Conservation (phyloP, 2,888 invertebrate genomes). For the Apotomis turbidana region DNA sequence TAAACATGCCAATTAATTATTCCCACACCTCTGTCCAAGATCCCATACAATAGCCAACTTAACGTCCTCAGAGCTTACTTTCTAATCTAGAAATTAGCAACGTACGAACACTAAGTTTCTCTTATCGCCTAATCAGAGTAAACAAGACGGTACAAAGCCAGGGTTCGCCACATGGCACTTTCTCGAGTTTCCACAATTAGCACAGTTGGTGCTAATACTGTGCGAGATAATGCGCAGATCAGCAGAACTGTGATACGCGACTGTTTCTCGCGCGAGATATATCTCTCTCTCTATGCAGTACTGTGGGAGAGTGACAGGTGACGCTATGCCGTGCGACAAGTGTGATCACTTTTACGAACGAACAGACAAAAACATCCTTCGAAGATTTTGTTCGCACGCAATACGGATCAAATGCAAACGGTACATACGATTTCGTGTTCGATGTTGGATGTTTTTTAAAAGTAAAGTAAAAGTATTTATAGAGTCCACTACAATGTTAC, state of each 20-base stretch:
- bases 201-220: slow-evolving; percentile 64
- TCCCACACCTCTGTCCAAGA: neutral
- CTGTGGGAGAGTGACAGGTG: no score
- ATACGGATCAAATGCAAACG: no score
- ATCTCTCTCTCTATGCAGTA: no score
- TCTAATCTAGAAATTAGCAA: slow-evolving; percentile 25
- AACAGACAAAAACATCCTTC: no score
- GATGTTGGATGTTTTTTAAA: no score
- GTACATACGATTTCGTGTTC: no score
- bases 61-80: slow-evolving; percentile 33
- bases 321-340: slow-evolving; percentile 13
- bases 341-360: no score
- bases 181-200: slow-evolving; percentile 71
- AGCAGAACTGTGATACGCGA: no score
- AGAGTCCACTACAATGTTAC: no score
- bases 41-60: neutral
- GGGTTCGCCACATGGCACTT: slow-evolving; percentile 46
- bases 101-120: slow-evolving; percentile 23
- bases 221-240: slow-evolving; percentile 61
- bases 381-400: no score
- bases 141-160: slow-evolving; percentile 32
- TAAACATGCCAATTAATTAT: slow-evolving; percentile 29
- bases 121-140: slow-evolving; percentile 36
- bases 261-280: no score
- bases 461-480: no score